Conservation (phyloP, 2,888 invertebrate genomes). For the Lampropteryx suffumata region DNA sequence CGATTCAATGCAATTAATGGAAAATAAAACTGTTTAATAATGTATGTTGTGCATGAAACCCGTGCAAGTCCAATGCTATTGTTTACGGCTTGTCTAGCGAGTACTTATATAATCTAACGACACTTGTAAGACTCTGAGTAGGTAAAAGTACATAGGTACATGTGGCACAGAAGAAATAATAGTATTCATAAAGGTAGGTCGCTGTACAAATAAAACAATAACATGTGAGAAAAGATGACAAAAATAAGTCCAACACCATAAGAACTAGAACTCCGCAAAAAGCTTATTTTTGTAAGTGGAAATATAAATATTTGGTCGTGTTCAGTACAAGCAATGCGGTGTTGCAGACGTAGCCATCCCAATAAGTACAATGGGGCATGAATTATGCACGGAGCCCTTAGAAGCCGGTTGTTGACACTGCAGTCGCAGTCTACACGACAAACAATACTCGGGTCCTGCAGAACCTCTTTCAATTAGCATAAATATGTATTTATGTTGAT, state of each 20-base stretch:
- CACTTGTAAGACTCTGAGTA: constrained; percentile 5
- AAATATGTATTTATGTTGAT: constrained; percentile 34
- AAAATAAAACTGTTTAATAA: constrained; percentile 64
- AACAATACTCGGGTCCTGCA: constrained; percentile 42
- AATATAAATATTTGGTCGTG: constrained; percentile 19
- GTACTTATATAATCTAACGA: constrained; percentile 31
- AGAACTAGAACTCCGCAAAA: constrained; percentile 1
- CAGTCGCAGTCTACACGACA: constrained; percentile 33
- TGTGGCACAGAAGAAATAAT: too few relatives aligned
- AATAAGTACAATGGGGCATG: constrained; percentile 60
- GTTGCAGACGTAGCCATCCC: constrained; percentile 17
- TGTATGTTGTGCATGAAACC: too few relatives aligned
- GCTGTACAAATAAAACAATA: too few relatives aligned
- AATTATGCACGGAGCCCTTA: constrained; percentile 65
- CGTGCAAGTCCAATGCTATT: constrained; percentile 35
- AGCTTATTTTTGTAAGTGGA: constrained; percentile 9
- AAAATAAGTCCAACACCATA: too few relatives aligned
- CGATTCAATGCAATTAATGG: constrained; percentile 44
- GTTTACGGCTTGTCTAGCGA: constrained; percentile 37
- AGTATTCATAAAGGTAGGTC: too few relatives aligned
- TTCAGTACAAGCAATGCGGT: constrained; percentile 13
- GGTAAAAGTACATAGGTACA: not conserved
- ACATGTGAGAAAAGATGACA: too few relatives aligned
- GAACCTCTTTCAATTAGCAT: constrained; percentile 47
- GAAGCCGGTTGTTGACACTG: constrained; percentile 65